These are phyloP conservation scores for Cettia cetti DNA, from an alignment of 2,113 vertebrate genomes.

Conservation along the genomic window DNA sequence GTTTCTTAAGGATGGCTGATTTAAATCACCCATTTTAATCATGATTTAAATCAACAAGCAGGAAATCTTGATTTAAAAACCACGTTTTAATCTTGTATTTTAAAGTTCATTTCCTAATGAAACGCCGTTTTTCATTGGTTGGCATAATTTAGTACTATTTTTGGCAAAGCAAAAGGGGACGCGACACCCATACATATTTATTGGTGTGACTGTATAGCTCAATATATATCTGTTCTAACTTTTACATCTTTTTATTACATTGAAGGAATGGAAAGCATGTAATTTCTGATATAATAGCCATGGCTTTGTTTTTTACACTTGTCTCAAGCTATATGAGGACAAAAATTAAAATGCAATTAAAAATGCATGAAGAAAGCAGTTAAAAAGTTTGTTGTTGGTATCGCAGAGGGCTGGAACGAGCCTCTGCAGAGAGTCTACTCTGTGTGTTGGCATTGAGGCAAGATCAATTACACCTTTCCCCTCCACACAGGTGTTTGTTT, in stretches of 20 bases:
- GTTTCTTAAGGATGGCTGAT: constrained; percentile 33
- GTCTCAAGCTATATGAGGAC: background rate
- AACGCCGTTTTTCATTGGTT: constrained; percentile 53
- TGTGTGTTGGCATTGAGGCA: background rate
- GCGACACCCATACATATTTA: constrained; percentile 57
- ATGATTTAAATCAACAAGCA: constrained; percentile 62
- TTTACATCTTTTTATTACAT: background rate
- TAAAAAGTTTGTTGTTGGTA: background rate
- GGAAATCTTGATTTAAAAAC: constrained; percentile 65
- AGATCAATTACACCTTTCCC: constrained; percentile 31
- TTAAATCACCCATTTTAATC: constrained; percentile 57
- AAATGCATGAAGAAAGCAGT: constrained; percentile 29
- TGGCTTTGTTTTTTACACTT: background rate
- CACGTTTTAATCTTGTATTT: constrained; percentile 53
- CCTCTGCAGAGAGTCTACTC: background rate
- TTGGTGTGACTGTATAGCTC: background rate
- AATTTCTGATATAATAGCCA: constrained; percentile 33
- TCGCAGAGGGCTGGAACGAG: background rate
- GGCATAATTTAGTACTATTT: constrained; percentile 64
- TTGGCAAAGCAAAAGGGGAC: constrained; percentile 49
- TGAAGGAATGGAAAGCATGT: background rate
- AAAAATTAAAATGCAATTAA: constrained; percentile 53
- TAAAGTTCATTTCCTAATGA: constrained; percentile 68
- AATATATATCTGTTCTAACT: background rate
- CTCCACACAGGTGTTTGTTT: constrained; percentile 37